Base-by-base conservation (phyloP, 2,113 vertebrate genomes). In the Lasiurus borealis region DNA sequence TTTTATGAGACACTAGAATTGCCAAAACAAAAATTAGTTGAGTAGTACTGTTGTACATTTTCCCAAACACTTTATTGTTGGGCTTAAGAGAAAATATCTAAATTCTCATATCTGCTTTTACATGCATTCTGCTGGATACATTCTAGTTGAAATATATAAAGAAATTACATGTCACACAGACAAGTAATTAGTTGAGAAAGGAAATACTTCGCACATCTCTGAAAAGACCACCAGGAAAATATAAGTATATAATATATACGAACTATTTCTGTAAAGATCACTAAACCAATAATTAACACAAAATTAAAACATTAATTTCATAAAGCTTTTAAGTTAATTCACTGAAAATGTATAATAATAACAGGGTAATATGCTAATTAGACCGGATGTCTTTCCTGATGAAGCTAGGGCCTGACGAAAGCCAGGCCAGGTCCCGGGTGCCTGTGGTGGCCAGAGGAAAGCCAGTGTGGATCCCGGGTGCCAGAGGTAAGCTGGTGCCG, bases 1-100 rank as follows among this genome's bases (percentile, higher is more conserved):
- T 66, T 94, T 90, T 50, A 72, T 50, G 77, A 77, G 92, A 82
- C 46, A 82, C 6, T 34, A 34, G 78, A 91, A 64, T 36, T 86
- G 9, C 21, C 75, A 84, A 76, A 88, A 62, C 27, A 68, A 64
- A 12, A 66, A 88, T 64, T 78, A 86, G 6, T 94, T 54, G 34
- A 96, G 18, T 52, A 68, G n/a, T 29, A 71, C 5, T 5, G n/a
- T 0, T 29, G 10, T 80, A 50, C 15, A 83, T 71, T 78, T 95
- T 71, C 15, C 23, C 10, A 94, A 62, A 95, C 2, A 91, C 8
- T 48, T 85, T 59, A 91, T 75, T 25, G 31, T 2, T 80, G 25
- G 16, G 13, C 40, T 97, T 88, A 95, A 91, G 89, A 88, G 25
- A 57, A 27, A 9, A 87, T 1, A 64, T 3, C 40, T 62, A 12